Conservation (phyloP, 2,113 vertebrate genomes). For the Malurus cyaneus region DNA sequence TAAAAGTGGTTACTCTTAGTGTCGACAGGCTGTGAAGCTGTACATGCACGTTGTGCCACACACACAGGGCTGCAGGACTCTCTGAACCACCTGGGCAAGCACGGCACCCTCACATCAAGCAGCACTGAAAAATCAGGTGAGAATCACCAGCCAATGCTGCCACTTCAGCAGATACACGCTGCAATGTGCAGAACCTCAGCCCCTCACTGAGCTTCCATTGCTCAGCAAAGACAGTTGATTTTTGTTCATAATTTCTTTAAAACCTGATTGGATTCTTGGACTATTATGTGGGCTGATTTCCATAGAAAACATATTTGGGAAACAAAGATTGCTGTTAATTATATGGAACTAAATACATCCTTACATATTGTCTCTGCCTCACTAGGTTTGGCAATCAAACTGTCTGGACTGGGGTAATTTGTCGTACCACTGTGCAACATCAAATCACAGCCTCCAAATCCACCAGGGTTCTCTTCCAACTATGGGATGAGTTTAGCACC, state of each 20-base stretch:
- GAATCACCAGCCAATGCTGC: background rate
- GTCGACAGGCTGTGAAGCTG: background rate
- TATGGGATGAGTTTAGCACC: background rate
- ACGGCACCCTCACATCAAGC: background rate
- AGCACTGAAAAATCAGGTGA: background rate
- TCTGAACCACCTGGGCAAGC: background rate
- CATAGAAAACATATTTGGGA: background rate
- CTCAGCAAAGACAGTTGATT: background rate
- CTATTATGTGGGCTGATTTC: background rate
- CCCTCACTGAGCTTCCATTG: background rate
- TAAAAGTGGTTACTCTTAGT: background rate
- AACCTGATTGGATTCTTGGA: background rate
- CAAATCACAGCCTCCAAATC: background rate
- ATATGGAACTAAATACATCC: background rate
- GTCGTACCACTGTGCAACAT: background rate
- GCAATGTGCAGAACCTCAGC: background rate
- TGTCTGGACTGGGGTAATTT: background rate
- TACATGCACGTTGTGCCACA: background rate
- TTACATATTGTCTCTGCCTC: background rate
- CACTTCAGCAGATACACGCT: background rate
- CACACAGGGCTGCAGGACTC: background rate
- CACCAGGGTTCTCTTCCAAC: background rate
- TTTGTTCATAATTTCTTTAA: background rate
- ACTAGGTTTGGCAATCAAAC: background rate
- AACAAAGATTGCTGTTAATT: background rate